Percentiles rank a stretch among this genome's conserved stretches.
phyloP scores from a whole-genome alignment of 2,797 vertebrate species.

The Sebastes matsubarae region DNA sequence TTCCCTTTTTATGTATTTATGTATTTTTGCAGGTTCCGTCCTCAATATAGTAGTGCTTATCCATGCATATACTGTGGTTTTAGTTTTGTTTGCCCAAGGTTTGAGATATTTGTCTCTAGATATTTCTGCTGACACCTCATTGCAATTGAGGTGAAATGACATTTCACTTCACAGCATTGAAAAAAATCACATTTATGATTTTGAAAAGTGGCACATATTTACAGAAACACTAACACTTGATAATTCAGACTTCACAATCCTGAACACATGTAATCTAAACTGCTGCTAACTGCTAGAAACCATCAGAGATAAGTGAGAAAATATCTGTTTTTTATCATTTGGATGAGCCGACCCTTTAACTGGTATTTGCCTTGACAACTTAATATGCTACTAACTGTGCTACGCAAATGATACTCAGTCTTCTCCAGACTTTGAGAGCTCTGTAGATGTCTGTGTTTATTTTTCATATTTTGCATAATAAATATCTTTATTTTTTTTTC shows the following conservation, averaged over 20 bases:
- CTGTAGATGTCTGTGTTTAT: constrained; percentile 51
- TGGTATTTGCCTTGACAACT: background rate
- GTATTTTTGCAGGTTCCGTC: too few relatives aligned
- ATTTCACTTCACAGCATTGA: background rate
- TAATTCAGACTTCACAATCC: background rate
- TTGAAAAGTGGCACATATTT: background rate
- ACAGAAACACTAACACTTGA: background rate
- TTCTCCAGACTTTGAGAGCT: constrained; percentile 30
- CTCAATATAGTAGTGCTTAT: background rate
- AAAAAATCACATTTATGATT: background rate
- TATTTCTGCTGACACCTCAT: background rate
- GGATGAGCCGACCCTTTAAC: background rate
- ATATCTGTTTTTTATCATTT: background rate
- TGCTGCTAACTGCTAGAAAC: background rate
- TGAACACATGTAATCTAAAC: background rate
- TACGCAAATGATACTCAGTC: constrained; percentile 43
- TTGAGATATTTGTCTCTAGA: background rate
- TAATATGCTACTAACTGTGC: background rate
- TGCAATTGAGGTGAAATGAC: background rate
- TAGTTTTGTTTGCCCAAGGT: background rate
- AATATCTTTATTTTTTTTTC: constrained; percentile 70
- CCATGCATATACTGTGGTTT: background rate
- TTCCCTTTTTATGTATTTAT: too few relatives aligned
- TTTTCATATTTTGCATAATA: constrained; percentile 79
- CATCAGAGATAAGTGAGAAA: background rate